phyloP scores from a whole-genome alignment of 1,140 invertebrate species.

The Amphibalanus amphitrite region DNA sequence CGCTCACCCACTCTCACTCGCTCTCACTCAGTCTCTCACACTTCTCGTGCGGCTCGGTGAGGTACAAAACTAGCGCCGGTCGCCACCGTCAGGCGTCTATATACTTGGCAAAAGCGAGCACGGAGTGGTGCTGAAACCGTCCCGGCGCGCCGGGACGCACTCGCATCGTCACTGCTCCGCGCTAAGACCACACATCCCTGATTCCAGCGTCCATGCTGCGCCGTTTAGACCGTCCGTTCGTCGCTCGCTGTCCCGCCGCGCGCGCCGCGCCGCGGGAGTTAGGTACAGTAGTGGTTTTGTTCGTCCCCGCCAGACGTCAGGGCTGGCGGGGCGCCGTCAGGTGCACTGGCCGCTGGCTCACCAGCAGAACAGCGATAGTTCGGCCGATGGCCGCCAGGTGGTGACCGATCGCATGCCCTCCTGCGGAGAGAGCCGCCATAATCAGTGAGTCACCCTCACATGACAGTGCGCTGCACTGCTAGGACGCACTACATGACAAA shows the following conservation, averaged over 20 bases:
- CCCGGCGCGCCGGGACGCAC: too few relatives aligned
- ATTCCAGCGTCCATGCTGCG: not conserved
- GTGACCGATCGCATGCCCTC: not conserved
- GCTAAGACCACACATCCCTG: not conserved
- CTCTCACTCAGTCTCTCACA: too few relatives aligned
- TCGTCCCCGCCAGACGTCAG: not conserved
- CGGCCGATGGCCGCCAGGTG: not conserved
- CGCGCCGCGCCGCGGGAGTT: not conserved
- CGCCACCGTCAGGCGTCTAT: not conserved
- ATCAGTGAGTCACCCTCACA: too few relatives aligned
- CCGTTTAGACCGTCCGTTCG: not conserved
- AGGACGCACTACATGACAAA: too few relatives aligned
- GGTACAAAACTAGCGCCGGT: not conserved
- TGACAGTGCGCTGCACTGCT: too few relatives aligned
- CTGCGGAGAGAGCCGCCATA: not conserved
- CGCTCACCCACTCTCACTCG: not conserved
- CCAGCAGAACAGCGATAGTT: not conserved
- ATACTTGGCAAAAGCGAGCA: not conserved
- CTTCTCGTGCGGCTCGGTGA: too few relatives aligned
- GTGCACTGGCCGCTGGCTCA: not conserved
- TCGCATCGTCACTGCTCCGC: not conserved
- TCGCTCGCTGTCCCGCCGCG: not conserved
- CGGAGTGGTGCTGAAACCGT: not conserved
- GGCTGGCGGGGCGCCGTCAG: not conserved
- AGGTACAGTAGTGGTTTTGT: conserved; percentile 1